These are phyloP conservation scores for Agapornis canus DNA, from an alignment of 2,797 vertebrate genomes.

Conservation along the genomic window DNA sequence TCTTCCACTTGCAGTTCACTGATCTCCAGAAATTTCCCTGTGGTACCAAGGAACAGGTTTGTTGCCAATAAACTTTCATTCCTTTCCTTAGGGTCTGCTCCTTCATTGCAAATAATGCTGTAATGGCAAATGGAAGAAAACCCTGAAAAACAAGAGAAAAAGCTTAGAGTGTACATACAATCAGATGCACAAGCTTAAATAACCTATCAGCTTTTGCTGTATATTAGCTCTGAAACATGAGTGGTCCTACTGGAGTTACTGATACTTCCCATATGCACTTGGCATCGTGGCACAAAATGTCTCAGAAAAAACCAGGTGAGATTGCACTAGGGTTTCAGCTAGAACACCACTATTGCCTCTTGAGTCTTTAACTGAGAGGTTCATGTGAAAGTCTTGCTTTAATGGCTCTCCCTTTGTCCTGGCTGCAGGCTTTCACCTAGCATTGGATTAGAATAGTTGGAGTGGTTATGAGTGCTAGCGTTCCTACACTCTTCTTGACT, in stretches of 20 bases:
- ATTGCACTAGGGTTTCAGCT: not conserved
- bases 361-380: not conserved
- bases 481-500: not conserved
- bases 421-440: not conserved
- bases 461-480: not conserved
- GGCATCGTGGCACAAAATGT: not conserved
- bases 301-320: not conserved
- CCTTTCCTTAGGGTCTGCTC: not conserved
- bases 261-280: not conserved
- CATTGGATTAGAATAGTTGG: not conserved
- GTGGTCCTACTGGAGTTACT: not conserved
- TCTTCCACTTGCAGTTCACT: not conserved
- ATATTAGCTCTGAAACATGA: not conserved
- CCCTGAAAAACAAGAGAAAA: not conserved
- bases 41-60: not conserved
- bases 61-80: too few relatives aligned
- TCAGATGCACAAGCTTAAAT: rapidly evolving
- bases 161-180: not conserved
- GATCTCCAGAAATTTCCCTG: not conserved
- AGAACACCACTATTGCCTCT: not conserved
- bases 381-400: not conserved
- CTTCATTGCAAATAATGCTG: not conserved
- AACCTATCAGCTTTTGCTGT: not conserved
- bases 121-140: not conserved
- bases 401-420: not conserved